Percentiles rank a stretch among this genome's conserved stretches.
These are phyloP conservation scores for Ichneumoninae sp. DNA, from an alignment of 2,888 invertebrate genomes.

Conservation along the genomic window DNA sequence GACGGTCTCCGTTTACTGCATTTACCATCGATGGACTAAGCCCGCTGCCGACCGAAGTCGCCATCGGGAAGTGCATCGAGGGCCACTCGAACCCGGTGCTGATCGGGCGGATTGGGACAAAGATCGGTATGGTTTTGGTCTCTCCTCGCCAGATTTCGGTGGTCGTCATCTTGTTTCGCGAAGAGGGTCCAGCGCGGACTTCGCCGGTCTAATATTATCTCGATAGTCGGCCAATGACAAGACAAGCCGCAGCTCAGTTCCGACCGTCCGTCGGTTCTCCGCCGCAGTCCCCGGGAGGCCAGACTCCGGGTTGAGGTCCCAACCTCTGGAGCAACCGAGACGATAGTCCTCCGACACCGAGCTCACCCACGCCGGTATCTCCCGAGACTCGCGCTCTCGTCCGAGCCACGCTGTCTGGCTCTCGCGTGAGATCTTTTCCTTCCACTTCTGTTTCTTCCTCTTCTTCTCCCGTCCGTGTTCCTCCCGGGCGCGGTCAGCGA, in stretches of 20 bases:
- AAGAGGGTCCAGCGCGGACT: neutral
- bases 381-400: slow-evolving; percentile 69
- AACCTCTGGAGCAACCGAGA: slow-evolving; percentile 72
- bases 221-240: neutral
- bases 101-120: slow-evolving; percentile 34
- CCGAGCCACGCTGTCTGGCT: slow-evolving; percentile 78
- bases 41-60: too few species aligned
- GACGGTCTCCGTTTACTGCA: too few species aligned
- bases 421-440: slow-evolving; percentile 50
- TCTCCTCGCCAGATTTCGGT: slow-evolving; percentile 11
- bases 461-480: slow-evolving; percentile 8
- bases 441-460: slow-evolving; percentile 38
- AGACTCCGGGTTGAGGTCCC: slow-evolving; percentile 72
- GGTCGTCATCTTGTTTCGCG: slow-evolving; percentile 25
- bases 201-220: slow-evolving; percentile 39
- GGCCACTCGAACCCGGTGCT: too few species aligned
- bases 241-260: neutral
- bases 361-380: slow-evolving; percentile 55
- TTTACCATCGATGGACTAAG: too few species aligned
- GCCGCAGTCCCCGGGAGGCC: slow-evolving; percentile 64
- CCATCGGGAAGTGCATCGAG: too few species aligned
- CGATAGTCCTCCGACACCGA: slow-evolving; percentile 74
- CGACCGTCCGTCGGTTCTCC: slow-evolving; percentile 12
- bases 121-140: slow-evolving; percentile 70
- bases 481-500: slow-evolving; percentile 36